Evolutionary conservation across 2,888 invertebrate species (phyloP), one percentile per base, ranked within the genome.

Genomic region (Automeris io): DNA sequence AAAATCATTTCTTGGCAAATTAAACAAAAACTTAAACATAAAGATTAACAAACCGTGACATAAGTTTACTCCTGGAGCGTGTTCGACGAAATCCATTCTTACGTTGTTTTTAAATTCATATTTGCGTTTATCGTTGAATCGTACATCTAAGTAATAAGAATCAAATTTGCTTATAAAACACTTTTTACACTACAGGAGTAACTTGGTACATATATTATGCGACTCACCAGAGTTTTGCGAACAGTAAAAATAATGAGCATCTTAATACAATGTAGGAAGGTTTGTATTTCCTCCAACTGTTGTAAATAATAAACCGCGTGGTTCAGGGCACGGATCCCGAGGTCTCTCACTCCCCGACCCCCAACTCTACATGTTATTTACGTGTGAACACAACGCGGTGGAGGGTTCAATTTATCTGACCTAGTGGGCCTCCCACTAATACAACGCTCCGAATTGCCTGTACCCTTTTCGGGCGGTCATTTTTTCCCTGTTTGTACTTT

Each of bases 341-440:
- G 63, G 63, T 58, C 59, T 54, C 61, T 66, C 70, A 70, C 73
- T 65, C 70, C 69, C 72, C 64, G 54, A 52, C 61, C 72, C 75
- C 74, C 68, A 69, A 71, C 77, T 79, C 81, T 79, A 78, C 80
- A 80, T 78, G 85, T 83, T 86, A 85, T 86, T 86, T 86, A 86
- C 83, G 85, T 85, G 85, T 82, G 85, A 85, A 83, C 83, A 82
- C 81, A 77, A 71, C 72, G 71, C 77, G 71, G 61, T 73, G 68
- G 70, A 79, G 82, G 81, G 85, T 83, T 81, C 82, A 83, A 85
- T 85, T 85, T 85, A 85, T 86, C 82, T 86, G 85, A 85, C 85
- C 85, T 86, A 85, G 77, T 83, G 72, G 79, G 82, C 81, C 79
- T 78, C 76, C 76, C 73, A 73, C 79, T 83, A 79, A 82, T 81